Evolutionary conservation across 2,888 invertebrate genomes (phyloP), one percentile per base, ranked within the genome.

Genomic region (Calliopum simillimum): DNA sequence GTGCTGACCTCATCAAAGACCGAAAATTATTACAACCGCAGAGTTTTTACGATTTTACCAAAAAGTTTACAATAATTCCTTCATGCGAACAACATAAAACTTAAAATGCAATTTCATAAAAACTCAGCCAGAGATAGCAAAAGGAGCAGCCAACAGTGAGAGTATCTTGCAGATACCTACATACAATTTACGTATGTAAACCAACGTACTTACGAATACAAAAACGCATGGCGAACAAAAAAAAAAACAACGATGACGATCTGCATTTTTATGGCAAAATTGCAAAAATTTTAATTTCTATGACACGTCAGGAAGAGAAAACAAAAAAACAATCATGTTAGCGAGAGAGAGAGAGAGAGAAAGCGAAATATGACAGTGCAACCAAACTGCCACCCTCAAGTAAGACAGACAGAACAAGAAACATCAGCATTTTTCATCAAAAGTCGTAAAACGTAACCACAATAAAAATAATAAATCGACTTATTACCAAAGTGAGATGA

Each of bases 381-480:
- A 47, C 23, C 14, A 25, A 33, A 8, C 33, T 33, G 33, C 5
- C 33, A 33, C 5, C 33, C 33, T 5, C 33, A 33, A 33, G 33
- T 33, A 8, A 33, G 8, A 33, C 0, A 33, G 33, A 5, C 5
- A 33, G 8, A 33, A 33, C 8, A 33, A 33, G 33, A 33, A 33
- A 8, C 33, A 33, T 8, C 14, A 43, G 21, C 19, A 19, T 55
- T 46, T 75, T 77, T 75, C 73, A 75, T 73, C 74, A 71, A 73
- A 75, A 76, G 73, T 76, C 76, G 76, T 77, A 76, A 77, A 77
- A 76, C 77, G 77, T 75, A 77, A 75, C 74, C 74, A 71, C 76
- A 77, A 76, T 77, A 76, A 77, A 77, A 77, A 75, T 74, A 77
- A 77, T 77, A 77, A 75, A 76, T 76, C 76, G 75, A 73, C 77